Conservation (phyloP, 2,113 vertebrate species). For the Azemiops feae region DNA sequence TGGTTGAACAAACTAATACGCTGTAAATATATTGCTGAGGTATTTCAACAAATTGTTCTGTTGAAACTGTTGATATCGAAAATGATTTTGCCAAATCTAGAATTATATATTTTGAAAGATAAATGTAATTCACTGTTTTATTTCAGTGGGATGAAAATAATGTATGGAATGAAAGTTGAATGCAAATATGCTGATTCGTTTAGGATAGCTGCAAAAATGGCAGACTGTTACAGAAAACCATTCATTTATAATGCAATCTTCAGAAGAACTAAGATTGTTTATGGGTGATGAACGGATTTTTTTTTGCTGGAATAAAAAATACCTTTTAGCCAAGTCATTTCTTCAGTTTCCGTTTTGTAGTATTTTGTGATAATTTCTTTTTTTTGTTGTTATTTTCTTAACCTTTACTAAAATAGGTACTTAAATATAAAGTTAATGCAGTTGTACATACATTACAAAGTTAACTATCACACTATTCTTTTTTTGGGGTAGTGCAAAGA, state of each 20-base stretch:
- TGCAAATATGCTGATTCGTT: constrained; percentile 28
- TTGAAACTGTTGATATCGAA: not conserved
- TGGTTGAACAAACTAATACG: constrained; percentile 44
- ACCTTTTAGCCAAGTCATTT: constrained; percentile 52
- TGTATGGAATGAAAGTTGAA: not conserved
- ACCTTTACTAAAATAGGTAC: constrained; percentile 64
- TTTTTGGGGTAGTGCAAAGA: not conserved
- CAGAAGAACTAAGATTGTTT: constrained; percentile 40
- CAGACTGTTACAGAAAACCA: constrained; percentile 15
- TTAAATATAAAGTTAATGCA: constrained; percentile 26
- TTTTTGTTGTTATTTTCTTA: constrained; percentile 69
- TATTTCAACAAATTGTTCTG: constrained; percentile 9
- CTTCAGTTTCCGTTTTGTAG: constrained; percentile 47
- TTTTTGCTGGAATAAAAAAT: constrained; percentile 56
- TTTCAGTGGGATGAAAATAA: constrained; percentile 28
- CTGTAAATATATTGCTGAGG: constrained; percentile 26
- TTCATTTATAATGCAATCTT: constrained; percentile 23
- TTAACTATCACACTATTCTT: not conserved
- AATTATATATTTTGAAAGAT: constrained; percentile 41
- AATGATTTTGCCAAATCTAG: constrained; percentile 33
- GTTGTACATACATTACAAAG: not conserved
- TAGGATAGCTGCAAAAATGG: constrained; percentile 36
- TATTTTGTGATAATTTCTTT: constrained; percentile 53
- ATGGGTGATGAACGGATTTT: constrained; percentile 35
- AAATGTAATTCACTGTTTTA: constrained; percentile 36